Evolutionary conservation across 1,140 invertebrate genomes (phyloP), one percentile per base, ranked within the genome.

Genomic region (Contarinia nasturtii): DNA sequence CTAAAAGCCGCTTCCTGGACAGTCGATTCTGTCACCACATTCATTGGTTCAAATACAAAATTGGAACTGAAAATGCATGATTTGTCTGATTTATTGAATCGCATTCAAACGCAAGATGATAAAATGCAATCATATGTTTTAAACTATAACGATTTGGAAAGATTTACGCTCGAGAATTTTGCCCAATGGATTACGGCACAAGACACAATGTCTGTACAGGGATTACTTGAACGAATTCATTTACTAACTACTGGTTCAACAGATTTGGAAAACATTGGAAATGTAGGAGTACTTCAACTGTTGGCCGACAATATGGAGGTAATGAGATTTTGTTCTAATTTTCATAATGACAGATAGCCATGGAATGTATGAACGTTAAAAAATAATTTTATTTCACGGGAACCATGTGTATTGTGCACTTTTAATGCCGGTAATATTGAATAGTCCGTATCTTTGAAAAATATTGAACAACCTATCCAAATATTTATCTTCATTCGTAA

Each of bases 221-320:
- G 72, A 48, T 52, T 82, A n/a, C 57, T 85, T 42, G 74, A 80
- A 53, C 67, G 72, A 1, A 67, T 85, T 12, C 76, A 84, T 55
- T 61, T 70, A 1, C 65, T 76, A 2, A 45, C 61, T 2, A 46
- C 57, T 12, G 61, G 59, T 1, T 44, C 43, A 5, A 12, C 20
- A 15, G 43, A 44, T 44, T 15, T 33, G 7, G 12, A 19, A 27
- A 18, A 12, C 3, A 22, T 63, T n/a, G 56, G 56, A 8, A 54
- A 57, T 17, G 55, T 56, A 17, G 68, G 70, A 2, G 45, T 77
- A 18, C 53, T 77, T 15, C 49, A 64, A 5, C 50, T 70, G 7
- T 50, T 76, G 18, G 55, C 66, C 4, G 64, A 65, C 8, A 57
- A 64, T 37, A 58, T 73, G 48, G 55, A 73, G 45, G 7, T 48